These are phyloP conservation scores for Nephrotoma guestfalica DNA, from an alignment of 2,888 invertebrate species.

Conservation along the genomic window DNA sequence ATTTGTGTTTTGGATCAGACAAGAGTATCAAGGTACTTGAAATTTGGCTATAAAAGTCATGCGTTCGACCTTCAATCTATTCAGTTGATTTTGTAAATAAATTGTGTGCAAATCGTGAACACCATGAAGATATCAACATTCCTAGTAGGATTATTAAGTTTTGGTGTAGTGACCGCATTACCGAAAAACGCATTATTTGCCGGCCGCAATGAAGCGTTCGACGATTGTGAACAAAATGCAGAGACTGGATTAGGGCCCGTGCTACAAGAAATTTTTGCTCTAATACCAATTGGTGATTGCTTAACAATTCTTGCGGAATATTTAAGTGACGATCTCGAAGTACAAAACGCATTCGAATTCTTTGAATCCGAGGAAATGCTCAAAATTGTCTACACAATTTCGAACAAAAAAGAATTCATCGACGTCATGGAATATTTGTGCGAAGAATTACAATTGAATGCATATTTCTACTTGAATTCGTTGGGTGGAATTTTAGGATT, in stretches of 20 bases:
- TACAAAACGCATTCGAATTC: conserved; percentile 10
- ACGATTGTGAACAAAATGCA: conserved; percentile 1
- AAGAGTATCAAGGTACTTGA: not conserved
- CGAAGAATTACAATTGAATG: conserved; percentile 8
- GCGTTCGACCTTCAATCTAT: not conserved
- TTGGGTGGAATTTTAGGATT: conserved; percentile 9
- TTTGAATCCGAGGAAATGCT: conserved; percentile 8
- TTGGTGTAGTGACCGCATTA: not conserved
- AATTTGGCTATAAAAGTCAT: not conserved
- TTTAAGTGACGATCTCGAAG: conserved; percentile 9
- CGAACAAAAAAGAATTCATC: not conserved
- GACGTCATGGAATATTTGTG: conserved; percentile 7
- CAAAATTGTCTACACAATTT: conserved; percentile 1
- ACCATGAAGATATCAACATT: not conserved
- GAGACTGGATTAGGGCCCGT: conserved; percentile 10
- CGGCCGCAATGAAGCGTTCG: not conserved
- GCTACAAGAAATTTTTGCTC: not conserved
- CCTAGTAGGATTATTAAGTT: not conserved
- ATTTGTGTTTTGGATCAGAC: not conserved
- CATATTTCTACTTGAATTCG: conserved; percentile 9
- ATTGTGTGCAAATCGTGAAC: not conserved
- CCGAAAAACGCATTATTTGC: not conserved
- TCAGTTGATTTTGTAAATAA: not conserved
- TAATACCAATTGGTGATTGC: conserved; percentile 6
- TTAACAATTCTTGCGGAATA: conserved; percentile 5